These are phyloP conservation scores for Pelosia muscerda DNA, from an alignment of 2,888 invertebrate genomes.

Conservation along the genomic window DNA sequence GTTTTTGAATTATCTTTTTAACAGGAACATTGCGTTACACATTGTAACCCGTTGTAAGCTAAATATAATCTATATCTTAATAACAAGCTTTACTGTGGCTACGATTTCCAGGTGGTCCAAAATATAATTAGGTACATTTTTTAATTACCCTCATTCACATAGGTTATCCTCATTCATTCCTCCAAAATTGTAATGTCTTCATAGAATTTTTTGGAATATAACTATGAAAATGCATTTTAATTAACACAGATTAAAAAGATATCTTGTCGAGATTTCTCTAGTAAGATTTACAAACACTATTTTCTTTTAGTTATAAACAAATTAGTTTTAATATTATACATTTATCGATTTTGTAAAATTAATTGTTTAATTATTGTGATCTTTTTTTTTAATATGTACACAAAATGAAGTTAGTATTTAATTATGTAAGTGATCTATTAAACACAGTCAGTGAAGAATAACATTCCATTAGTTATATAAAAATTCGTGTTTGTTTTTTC, in stretches of 20 bases:
- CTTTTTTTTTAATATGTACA: not conserved
- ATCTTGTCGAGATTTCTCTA: not conserved
- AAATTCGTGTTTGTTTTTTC: not conserved
- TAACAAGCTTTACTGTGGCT: too few species aligned
- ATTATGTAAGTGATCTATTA: too few species aligned
- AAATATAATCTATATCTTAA: too few species aligned
- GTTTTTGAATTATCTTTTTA: too few species aligned
- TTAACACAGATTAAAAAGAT: not conserved
- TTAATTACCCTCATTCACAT: too few species aligned
- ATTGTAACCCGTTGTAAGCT: too few species aligned
- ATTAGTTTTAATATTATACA: not conserved
- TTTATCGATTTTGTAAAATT: not conserved
- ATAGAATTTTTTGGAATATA: too few species aligned
- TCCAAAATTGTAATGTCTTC: too few species aligned
- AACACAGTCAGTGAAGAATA: not conserved
- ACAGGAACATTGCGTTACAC: too few species aligned
- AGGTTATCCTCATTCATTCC: too few species aligned
- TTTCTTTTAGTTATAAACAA: not conserved
- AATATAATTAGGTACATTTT: too few species aligned
- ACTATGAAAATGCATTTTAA: not conserved
- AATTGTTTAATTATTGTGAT: not conserved
- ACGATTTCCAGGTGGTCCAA: too few species aligned
- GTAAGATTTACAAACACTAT: not conserved
- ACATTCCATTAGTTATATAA: not conserved
- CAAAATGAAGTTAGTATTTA: not conserved